Conservation (phyloP, 2,797 vertebrate species). For the Phalanger gymnotis region DNA sequence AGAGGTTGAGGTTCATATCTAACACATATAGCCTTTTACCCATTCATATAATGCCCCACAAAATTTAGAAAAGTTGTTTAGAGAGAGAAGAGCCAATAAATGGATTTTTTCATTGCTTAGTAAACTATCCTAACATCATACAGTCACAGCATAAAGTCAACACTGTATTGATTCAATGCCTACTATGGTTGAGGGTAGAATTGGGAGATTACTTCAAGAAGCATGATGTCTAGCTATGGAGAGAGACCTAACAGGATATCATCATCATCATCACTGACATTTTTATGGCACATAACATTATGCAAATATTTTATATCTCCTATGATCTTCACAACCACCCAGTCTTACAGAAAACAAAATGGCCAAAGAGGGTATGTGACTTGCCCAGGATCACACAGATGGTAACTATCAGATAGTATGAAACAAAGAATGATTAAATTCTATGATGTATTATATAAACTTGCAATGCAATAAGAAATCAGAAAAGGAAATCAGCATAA, state of each 20-base stretch:
- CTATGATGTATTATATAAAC: background rate
- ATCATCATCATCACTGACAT: background rate
- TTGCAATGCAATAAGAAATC: background rate
- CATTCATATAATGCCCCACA: background rate
- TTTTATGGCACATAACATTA: background rate
- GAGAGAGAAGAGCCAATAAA: background rate
- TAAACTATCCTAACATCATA: background rate
- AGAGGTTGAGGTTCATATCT: background rate
- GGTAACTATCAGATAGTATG: background rate
- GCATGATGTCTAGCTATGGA: background rate
- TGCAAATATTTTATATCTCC: background rate
- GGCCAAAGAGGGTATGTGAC: background rate
- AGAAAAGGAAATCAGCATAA: background rate
- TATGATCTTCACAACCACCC: background rate
- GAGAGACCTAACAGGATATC: background rate
- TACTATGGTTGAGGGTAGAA: background rate
- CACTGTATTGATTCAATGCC: background rate
- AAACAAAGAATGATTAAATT: background rate
- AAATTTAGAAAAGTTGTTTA: background rate
- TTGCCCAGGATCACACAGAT: background rate
- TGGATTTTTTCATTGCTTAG: background rate
- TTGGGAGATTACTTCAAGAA: background rate
- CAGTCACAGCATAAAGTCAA: background rate
- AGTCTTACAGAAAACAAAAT: background rate
- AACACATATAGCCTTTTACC: background rate